phyloP scores from a whole-genome alignment of 2,797 vertebrate species.

The Eptatretus atami region DNA sequence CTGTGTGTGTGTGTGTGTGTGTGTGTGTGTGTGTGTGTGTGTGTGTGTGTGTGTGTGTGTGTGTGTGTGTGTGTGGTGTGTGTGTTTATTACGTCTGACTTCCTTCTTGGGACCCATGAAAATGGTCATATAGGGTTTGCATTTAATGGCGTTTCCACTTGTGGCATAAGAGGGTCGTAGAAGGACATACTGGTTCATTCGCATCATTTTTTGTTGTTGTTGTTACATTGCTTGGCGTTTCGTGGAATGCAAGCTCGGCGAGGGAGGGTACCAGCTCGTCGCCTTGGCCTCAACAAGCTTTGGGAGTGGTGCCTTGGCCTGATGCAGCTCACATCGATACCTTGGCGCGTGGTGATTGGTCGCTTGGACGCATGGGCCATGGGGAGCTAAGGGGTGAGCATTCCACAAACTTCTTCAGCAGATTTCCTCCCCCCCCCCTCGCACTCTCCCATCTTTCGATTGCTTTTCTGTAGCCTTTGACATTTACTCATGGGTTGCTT shows the following conservation, averaged over 20 bases:
- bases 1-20: too few species aligned
- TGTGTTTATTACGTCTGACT: too few species aligned
- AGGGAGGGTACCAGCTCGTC: slow-evolving; percentile 57
- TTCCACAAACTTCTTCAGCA: background rate
- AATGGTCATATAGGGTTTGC: too few species aligned
- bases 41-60: too few species aligned
- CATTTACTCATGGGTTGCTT: background rate
- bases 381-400: slow-evolving; percentile 70
- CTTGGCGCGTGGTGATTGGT: slow-evolving; percentile 89
- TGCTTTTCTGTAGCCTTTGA: background rate
- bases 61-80: too few species aligned
- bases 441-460: background rate
- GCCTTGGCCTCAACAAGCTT: slow-evolving; percentile 68
- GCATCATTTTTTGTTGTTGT: too few species aligned
- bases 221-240: too few species aligned
- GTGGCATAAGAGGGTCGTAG: too few species aligned
- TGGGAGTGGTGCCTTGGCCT: slow-evolving; percentile 91
- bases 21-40: too few species aligned
- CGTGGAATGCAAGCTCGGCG: slow-evolving; percentile 23
- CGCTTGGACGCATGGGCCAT: slow-evolving; percentile 55
- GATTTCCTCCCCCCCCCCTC: background rate
- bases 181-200: too few species aligned
- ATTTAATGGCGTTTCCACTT: too few species aligned
- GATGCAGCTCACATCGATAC: slow-evolving; percentile 76
- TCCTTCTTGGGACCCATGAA: too few species aligned